Evolutionary conservation across 35 echinoderm and acorn worm species (phyloP).

Genomic region (Ophioderma brevispina): DNA sequence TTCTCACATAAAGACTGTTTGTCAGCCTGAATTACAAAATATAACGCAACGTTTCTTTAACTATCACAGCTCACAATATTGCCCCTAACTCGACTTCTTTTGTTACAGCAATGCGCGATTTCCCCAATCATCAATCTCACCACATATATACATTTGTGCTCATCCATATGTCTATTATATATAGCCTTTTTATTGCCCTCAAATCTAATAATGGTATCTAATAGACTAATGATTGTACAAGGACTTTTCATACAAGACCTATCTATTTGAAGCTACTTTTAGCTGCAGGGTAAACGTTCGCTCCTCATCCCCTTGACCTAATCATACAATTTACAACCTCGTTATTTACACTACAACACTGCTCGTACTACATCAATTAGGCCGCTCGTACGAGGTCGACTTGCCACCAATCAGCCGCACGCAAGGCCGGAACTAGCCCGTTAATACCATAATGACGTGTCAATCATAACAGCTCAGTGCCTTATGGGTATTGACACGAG

Average conservation of each 20-base stretch:
- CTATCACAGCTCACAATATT: too few species aligned
- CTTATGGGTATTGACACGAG: conserved; percentile 9
- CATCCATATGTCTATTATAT: neutral
- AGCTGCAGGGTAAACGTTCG: neutral
- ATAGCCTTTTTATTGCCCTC: neutral
- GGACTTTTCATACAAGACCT: neutral
- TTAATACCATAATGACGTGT: neutral
- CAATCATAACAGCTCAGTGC: neutral
- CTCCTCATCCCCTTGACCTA: neutral
- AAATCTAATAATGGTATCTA: neutral
- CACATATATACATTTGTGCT: neutral
- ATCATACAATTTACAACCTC: neutral
- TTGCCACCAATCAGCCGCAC: neutral
- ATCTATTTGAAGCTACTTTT: conserved; percentile 3
- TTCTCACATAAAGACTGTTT: too few species aligned
- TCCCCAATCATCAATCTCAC: neutral
- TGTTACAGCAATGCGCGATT: too few species aligned
- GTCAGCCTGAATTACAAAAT: too few species aligned
- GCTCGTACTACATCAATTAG: neutral
- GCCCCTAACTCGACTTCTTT: too few species aligned
- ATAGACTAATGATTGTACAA: neutral
- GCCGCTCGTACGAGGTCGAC: neutral
- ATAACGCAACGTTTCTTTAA: too few species aligned
- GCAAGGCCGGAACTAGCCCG: neutral
- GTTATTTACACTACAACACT: neutral